These are phyloP conservation scores for Oryzaephilus surinamensis DNA, from an alignment of 1,140 invertebrate genomes.

Conservation along the genomic window DNA sequence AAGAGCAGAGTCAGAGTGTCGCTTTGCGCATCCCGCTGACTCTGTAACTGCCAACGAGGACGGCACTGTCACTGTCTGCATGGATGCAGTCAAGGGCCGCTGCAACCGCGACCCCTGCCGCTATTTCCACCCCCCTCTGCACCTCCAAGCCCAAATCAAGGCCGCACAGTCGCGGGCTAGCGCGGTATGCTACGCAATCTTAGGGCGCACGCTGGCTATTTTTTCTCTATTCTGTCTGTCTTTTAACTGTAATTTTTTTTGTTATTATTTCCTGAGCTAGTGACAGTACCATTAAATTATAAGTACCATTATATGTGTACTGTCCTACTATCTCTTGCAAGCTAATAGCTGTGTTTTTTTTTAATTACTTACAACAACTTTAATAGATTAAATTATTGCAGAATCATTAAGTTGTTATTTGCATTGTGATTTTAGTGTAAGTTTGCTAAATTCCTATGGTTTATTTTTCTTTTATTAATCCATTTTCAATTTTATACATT, in stretches of 20 bases:
- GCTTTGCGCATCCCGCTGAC: constrained; percentile 94
- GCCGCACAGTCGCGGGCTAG: constrained; percentile 86
- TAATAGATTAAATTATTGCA: too few species aligned
- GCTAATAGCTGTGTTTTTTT: constrained; percentile 16
- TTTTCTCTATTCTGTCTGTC: constrained; percentile 24
- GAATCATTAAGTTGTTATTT: too few species aligned
- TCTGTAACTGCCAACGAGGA: constrained; percentile 86
- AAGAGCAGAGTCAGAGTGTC: constrained; percentile 90
- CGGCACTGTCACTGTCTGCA: constrained; percentile 96
- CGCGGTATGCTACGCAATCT: constrained; percentile 75
- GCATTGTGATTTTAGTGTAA: too few species aligned
- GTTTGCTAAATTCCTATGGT: too few species aligned
- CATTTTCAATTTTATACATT: too few species aligned
- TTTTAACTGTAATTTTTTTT: constrained; percentile 23
- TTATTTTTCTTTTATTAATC: too few species aligned
- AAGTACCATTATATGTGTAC: too few species aligned
- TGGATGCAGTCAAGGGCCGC: constrained; percentile 96
- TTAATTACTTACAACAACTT: too few species aligned
- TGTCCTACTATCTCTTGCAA: constrained; percentile 9
- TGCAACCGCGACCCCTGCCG: constrained; percentile 92
- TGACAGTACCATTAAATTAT: too few species aligned
- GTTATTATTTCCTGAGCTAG: constrained; percentile 7
- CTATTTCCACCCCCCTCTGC: constrained; percentile 95
- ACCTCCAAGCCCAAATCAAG: constrained; percentile 98
- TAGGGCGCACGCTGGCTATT: constrained; percentile 35